phyloP scores from a whole-genome alignment of 2,113 vertebrate genomes.

The Poecile atricapillus region DNA sequence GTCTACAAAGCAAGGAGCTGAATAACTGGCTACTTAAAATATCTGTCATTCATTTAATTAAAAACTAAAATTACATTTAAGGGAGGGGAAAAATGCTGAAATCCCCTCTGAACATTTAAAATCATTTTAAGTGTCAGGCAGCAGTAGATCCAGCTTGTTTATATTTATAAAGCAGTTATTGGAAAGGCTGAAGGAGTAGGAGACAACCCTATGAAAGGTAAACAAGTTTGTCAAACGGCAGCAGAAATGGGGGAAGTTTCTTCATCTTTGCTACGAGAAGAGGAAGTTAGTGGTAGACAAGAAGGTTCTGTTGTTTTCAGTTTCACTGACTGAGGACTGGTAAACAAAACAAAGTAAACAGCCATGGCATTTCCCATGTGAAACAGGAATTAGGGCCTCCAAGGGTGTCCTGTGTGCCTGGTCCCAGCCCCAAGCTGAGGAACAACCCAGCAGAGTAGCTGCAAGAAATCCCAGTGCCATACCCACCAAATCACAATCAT shows the following conservation, averaged over 20 bases:
- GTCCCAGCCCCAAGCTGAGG: not conserved
- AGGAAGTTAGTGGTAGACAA: not conserved
- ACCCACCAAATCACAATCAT: too few species aligned
- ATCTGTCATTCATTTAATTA: not conserved
- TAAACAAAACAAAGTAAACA: slow-evolving; percentile 31
- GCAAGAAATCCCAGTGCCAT: not conserved
- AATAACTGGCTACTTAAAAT: not conserved
- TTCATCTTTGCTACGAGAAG: not conserved
- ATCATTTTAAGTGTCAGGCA: not conserved
- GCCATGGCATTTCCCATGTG: not conserved
- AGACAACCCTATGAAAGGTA: not conserved
- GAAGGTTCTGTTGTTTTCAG: not conserved
- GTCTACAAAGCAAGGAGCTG: not conserved
- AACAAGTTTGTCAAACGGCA: not conserved
- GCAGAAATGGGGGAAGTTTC: not conserved
- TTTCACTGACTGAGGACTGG: not conserved
- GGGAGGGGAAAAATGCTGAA: not conserved
- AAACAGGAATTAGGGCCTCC: not conserved
- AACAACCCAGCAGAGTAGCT: not conserved
- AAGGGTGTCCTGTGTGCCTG: not conserved
- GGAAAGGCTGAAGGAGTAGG: not conserved
- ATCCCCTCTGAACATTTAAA: not conserved
- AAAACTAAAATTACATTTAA: not conserved
- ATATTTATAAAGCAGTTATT: not conserved
- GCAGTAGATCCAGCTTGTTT: accelerated